These are phyloP conservation scores for Galemys pyrenaicus DNA, from an alignment of 2,113 vertebrate species.

Conservation along the genomic window DNA sequence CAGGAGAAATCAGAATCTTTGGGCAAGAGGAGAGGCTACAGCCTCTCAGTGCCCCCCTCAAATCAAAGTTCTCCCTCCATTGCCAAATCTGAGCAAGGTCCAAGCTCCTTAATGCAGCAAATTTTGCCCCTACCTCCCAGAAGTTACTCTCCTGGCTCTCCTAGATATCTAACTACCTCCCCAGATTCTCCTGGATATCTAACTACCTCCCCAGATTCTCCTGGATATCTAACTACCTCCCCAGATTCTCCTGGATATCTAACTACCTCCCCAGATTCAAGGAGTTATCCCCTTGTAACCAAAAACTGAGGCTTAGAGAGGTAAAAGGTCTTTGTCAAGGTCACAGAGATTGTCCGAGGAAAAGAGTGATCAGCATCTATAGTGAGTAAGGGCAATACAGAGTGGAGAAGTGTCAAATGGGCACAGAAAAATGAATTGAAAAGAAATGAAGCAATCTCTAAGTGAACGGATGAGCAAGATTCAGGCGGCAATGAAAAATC, in stretches of 20 bases:
- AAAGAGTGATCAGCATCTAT: neutral
- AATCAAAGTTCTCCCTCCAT: neutral
- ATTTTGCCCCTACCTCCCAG: neutral
- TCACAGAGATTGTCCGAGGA: slow-evolving; percentile 6
- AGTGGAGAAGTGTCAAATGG: neutral
- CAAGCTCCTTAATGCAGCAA: neutral
- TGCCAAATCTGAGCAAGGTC: neutral
- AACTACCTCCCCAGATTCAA: neutral
- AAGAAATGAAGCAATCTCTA: slow-evolving; percentile 67
- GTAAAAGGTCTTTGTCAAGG: neutral
- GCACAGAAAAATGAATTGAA: slow-evolving; percentile 42
- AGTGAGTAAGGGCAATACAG: neutral
- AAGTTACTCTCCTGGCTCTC: neutral
- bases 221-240: neutral
- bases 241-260: neutral
- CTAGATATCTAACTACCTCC: neutral
- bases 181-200: neutral
- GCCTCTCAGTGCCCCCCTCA: neutral
- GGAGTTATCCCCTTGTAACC: neutral
- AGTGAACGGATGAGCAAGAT: slow-evolving; percentile 9
- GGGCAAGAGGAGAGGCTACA: neutral
- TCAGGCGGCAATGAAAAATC: slow-evolving; percentile 61
- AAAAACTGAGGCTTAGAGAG: neutral
- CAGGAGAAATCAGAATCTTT: neutral
- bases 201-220: neutral